phyloP scores from a whole-genome alignment of 2,888 invertebrate genomes.

The Frankliniella fusca region DNA sequence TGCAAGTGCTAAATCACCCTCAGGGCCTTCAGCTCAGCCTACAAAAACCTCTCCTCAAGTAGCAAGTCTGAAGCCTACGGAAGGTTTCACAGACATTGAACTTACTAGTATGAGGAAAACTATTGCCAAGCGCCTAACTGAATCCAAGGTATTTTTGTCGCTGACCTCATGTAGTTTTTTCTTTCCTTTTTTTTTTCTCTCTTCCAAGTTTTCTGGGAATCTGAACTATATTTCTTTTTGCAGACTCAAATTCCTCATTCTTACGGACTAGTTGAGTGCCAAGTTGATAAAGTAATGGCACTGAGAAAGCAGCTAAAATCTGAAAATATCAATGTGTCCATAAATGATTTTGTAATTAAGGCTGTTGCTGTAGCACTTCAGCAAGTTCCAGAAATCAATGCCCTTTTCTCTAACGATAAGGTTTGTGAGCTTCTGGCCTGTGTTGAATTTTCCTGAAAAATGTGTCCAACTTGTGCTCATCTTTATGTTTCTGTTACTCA shows the following conservation, averaged over 20 bases:
- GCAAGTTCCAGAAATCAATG: slow-evolving; percentile 51
- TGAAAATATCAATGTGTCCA: slow-evolving; percentile 55
- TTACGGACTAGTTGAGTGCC: slow-evolving; percentile 56
- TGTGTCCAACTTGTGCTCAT: background rate
- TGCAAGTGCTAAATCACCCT: slow-evolving; percentile 33
- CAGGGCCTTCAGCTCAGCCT: slow-evolving; percentile 30
- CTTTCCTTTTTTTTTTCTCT: slow-evolving; percentile 20
- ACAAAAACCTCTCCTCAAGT: slow-evolving; percentile 13
- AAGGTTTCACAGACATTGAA: slow-evolving; percentile 53
- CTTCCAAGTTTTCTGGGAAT: slow-evolving; percentile 26
- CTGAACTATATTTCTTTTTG: slow-evolving; percentile 38
- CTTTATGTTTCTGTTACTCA: slow-evolving; percentile 16
- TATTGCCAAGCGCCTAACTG: slow-evolving; percentile 60
- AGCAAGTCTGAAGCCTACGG: slow-evolving; percentile 37
- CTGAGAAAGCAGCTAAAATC: slow-evolving; percentile 53
- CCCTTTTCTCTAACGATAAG: slow-evolving; percentile 50
- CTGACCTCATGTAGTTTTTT: slow-evolving; percentile 22
- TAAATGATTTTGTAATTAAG: slow-evolving; percentile 65
- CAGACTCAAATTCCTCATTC: slow-evolving; percentile 62
- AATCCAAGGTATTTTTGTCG: slow-evolving; percentile 53
- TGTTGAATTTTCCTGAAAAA: slow-evolving; percentile 17
- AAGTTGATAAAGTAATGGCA: slow-evolving; percentile 51
- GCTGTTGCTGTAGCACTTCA: slow-evolving; percentile 58
- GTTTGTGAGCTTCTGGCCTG: slow-evolving; percentile 43
- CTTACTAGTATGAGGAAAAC: slow-evolving; percentile 57